Evolutionary conservation across 1,140 invertebrate species (phyloP).

Genomic region (Calosoma granatense): DNA sequence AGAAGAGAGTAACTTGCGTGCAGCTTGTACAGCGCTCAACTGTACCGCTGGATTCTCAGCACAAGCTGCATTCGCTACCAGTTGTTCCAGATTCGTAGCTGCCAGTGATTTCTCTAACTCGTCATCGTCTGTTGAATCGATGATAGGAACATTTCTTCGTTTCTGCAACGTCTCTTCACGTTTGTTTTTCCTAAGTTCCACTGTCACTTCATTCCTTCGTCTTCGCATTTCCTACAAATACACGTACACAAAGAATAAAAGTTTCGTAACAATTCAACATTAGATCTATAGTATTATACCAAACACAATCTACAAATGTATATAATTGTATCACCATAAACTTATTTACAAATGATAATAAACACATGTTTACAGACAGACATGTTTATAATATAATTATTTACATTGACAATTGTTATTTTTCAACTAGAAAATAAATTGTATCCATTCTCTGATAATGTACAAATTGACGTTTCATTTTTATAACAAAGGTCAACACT

Average conservation of each 20-base stretch:
- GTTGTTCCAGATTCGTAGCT: slow-evolving; percentile 52
- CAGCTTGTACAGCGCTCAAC: slow-evolving; percentile 73
- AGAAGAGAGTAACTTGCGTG: slow-evolving; percentile 88
- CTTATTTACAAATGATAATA: too few species aligned
- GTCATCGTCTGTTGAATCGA: slow-evolving; percentile 72
- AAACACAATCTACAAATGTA: slow-evolving; percentile 10
- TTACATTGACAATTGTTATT: too few species aligned
- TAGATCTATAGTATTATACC: slow-evolving; percentile 7
- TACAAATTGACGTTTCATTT: too few species aligned
- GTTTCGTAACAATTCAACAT: slow-evolving; percentile 1
- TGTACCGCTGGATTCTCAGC: slow-evolving; percentile 59
- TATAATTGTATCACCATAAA: slow-evolving; percentile 5
- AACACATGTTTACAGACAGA: too few species aligned
- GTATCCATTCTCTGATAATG: too few species aligned
- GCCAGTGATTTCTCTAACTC: slow-evolving; percentile 59
- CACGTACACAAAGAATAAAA: slow-evolving; percentile 23
- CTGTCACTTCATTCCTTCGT: slow-evolving; percentile 87
- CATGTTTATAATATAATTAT: too few species aligned
- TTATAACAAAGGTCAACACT: too few species aligned
- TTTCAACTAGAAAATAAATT: too few species aligned
- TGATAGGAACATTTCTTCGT: slow-evolving; percentile 82
- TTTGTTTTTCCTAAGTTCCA: slow-evolving; percentile 94
- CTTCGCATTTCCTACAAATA: slow-evolving; percentile 82
- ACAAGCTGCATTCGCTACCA: slow-evolving; percentile 65
- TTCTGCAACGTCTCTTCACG: slow-evolving; percentile 93